A percentile compares a stretch with the other conserved stretches of the same genome.
Conservation (phyloP, 2,797 vertebrate species). For the Steatocranus sp. region DNA sequence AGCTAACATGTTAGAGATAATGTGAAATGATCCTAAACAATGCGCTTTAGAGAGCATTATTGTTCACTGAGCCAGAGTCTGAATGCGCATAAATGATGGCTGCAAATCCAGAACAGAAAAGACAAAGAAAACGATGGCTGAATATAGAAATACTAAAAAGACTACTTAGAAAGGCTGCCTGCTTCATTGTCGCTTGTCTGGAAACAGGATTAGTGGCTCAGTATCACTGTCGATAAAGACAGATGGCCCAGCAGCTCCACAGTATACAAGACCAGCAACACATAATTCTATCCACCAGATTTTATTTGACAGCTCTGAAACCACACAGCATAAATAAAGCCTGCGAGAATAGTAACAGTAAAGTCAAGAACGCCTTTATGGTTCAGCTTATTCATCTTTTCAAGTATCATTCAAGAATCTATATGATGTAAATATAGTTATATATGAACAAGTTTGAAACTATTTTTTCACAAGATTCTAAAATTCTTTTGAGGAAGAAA, state of each 20-base stretch:
- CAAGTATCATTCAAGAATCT: background rate
- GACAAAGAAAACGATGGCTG: conserved; percentile 44
- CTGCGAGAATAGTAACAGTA: background rate
- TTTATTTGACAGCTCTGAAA: conserved; percentile 41
- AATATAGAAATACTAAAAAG: conserved; percentile 35
- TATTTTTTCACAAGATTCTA: background rate
- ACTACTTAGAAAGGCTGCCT: conserved; percentile 1
- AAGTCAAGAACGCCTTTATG: background rate
- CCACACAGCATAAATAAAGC: conserved; percentile 11
- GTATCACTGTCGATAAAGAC: conserved; percentile 56
- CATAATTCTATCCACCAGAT: conserved; percentile 32
- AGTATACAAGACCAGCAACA: conserved; percentile 27
- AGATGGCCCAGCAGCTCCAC: conserved; percentile 37
- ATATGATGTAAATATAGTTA: background rate
- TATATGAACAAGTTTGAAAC: background rate
- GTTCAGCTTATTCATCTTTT: background rate
- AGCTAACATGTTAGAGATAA: background rate
- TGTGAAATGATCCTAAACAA: conserved; percentile 20
- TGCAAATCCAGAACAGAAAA: conserved; percentile 18
- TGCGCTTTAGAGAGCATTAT: conserved; percentile 1
- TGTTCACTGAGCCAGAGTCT: conserved; percentile 11
- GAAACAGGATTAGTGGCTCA: conserved; percentile 48
- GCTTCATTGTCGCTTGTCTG: conserved; percentile 33
- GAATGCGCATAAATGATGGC: conserved; percentile 16
- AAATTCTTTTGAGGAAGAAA: background rate